A percentile compares a stretch with the other conserved stretches of the same genome.
Evolutionary conservation across 1,140 invertebrate genomes (phyloP).

Genomic region (Hypothenemus hampei): DNA sequence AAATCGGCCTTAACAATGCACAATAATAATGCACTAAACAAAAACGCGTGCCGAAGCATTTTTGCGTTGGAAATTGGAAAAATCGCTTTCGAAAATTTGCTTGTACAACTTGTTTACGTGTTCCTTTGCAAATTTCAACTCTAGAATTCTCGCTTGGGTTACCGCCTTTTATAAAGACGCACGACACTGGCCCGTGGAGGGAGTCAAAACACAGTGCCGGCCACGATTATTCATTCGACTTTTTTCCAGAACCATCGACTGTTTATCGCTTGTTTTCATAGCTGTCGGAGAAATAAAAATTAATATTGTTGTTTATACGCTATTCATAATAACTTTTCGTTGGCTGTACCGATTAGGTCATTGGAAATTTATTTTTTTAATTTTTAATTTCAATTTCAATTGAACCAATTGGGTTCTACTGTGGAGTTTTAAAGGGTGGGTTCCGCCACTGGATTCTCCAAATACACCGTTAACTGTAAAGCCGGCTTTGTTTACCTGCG

Average conservation of each 20-base stretch:
- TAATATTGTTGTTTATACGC: no score
- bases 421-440: no score
- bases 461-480: no score
- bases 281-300: no score
- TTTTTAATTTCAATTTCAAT: no score
- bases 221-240: not conserved
- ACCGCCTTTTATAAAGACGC: slow-evolving; percentile 20
- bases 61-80: slow-evolving; percentile 4
- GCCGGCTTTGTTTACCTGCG: no score
- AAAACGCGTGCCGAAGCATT: slow-evolving; percentile 21
- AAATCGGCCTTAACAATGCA: slow-evolving; percentile 10
- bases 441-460: no score
- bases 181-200: slow-evolving; percentile 4
- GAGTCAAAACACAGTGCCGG: slow-evolving; percentile 2
- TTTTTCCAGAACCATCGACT: not conserved
- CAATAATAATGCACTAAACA: slow-evolving; percentile 11
- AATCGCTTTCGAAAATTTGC: not conserved
- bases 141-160: slow-evolving; percentile 1
- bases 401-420: no score
- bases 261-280: no score
- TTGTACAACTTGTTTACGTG: not conserved
- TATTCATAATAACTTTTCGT: no score
- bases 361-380: no score
- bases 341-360: no score
- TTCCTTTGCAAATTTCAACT: slow-evolving; percentile 5